Evolutionary conservation across 2,113 vertebrate genomes (phyloP).

Genomic region (Lynx canadensis): DNA sequence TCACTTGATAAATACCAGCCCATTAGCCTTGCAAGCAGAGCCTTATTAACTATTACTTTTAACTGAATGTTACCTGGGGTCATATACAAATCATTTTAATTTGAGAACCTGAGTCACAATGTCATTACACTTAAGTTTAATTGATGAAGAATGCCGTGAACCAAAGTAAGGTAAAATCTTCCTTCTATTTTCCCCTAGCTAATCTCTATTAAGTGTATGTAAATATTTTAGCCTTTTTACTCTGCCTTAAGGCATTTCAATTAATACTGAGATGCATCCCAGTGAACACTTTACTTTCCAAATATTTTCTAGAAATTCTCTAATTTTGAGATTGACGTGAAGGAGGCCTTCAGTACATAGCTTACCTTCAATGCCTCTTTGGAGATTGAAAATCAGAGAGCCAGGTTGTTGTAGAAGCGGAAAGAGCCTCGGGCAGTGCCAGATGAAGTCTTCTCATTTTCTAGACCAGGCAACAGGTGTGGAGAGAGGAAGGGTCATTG

Average conservation of each 20-base stretch:
- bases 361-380: constrained; percentile 24
- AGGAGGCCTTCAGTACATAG: constrained; percentile 17
- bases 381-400: neutral
- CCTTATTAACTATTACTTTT: constrained; percentile 60
- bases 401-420: neutral
- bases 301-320: constrained; percentile 78
- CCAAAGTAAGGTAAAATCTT: constrained; percentile 24
- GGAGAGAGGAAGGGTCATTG: neutral
- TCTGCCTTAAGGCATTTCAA: constrained; percentile 82
- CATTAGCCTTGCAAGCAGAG: neutral
- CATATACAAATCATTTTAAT: constrained; percentile 69
- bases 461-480: neutral
- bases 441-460: neutral
- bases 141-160: constrained; percentile 68
- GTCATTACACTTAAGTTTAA: constrained; percentile 70
- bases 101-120: constrained; percentile 68
- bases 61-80: constrained; percentile 41
- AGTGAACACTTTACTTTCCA: constrained; percentile 75
- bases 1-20: neutral
- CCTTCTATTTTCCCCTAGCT: constrained; percentile 14
- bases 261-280: constrained; percentile 78
- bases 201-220: constrained; percentile 79
- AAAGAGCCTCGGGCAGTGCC: neutral
- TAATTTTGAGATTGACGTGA: constrained; percentile 65
- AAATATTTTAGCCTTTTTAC: constrained; percentile 82